A percentile compares a stretch with the other conserved stretches of the same genome.
These are phyloP conservation scores for Anaspis maculata DNA, from an alignment of 2,888 invertebrate genomes.

Conservation along the genomic window DNA sequence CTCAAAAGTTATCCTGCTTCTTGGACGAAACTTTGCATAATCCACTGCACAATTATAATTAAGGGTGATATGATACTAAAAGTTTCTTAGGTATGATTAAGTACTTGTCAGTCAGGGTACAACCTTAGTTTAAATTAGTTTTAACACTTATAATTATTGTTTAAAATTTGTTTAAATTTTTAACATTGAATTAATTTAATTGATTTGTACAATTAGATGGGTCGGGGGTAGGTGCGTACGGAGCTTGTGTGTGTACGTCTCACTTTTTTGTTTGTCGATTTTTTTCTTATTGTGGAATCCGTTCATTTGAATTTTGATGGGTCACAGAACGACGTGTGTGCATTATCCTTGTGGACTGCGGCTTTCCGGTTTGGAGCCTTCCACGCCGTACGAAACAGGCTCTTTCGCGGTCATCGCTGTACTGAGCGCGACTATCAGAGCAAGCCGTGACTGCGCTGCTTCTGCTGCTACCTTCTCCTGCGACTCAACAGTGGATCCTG, in stretches of 20 bases:
- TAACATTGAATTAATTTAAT: neutral
- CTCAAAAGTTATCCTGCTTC: too few relatives aligned
- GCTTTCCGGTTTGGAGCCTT: conserved; percentile 9
- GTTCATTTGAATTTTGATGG: too few relatives aligned
- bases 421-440: conserved; percentile 10
- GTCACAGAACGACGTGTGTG: neutral
- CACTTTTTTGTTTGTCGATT: too few relatives aligned
- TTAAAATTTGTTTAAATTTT: neutral
- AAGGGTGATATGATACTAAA: too few relatives aligned
- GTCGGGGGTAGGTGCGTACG: too few relatives aligned
- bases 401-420: conserved; percentile 15
- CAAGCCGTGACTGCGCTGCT: conserved; percentile 13
- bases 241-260: too few relatives aligned
- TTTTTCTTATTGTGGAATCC: too few relatives aligned
- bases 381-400: conserved; percentile 11
- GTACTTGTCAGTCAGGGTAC: conserved; percentile 3
- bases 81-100: too few relatives aligned
- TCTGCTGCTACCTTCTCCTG: conserved; percentile 6
- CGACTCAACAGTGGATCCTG: conserved; percentile 2
- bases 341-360: conserved; percentile 9
- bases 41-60: conserved; percentile 1
- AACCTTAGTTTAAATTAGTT: conserved; percentile 8
- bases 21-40: too few relatives aligned
- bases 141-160: conserved; percentile 4
- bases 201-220: neutral